Evolutionary conservation across 1,140 invertebrate genomes (phyloP), one percentile per base, ranked within the genome.

Genomic region (Drosophila orosa): DNA sequence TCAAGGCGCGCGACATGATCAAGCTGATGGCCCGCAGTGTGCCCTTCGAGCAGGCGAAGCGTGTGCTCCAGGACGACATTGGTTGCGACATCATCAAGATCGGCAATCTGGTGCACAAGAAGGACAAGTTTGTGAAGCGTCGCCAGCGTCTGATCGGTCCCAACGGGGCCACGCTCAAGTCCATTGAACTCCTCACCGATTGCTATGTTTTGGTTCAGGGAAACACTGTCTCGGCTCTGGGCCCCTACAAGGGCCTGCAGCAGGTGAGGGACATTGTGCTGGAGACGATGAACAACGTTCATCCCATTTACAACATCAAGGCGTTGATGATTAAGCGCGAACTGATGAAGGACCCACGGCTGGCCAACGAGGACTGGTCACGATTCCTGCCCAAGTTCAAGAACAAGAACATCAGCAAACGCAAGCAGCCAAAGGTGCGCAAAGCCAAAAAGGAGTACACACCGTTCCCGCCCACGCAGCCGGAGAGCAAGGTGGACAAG

Each of bases 301-400:
- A 99, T 94, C 99, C 99, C n/a, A 98, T 99, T 91, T 99, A 99
- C 91, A 99, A 99, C 89, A 98, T 99, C 1, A 99, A 99, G 93
- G 96, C 97, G 17, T 92, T 99, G 12, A 99, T 99, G 98, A 99
- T 99, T 47, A 99, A 99, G 92, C 94, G 95, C 83, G 98, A 99
- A 93, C 92, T 99, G 24, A 95, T 96, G 63, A 99, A 97, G 92
- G 97, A 99, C 94, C 96, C 97, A 0, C 95, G 96, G 81, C 90
- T 99, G 24, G 97, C 96, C 92, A 96, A 98, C 93, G 98, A 99
- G 93, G 98, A 96, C 91, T 99, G 99, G 99, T 97, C 98, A 37
- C 93, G 98, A 67, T 99, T 99, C 92, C 92, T 99, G 63, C 99
- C 99, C 1, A 98, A 98, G 81, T 99, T 99, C 91, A 97, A 96